Base-by-base conservation (phyloP, 2,888 invertebrate species). In the Coleophora flavipennella region DNA sequence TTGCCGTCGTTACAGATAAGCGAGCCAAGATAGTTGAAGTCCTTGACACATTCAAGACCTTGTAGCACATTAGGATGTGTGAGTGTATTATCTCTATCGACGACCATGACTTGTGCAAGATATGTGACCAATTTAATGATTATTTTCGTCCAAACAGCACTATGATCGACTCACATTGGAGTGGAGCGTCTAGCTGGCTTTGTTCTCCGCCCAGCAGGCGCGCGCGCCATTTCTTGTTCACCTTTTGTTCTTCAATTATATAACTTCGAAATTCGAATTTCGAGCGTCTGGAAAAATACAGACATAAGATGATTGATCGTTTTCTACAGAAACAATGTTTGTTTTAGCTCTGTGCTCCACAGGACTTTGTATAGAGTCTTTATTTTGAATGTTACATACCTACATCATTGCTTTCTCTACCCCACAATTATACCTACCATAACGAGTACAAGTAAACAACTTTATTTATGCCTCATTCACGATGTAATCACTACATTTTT, bases 231-330 rank as follows among this genome's bases (percentile, higher is more conserved):
- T 73, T 74, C 78, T 78, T 58, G 51, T 52, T 55, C 63, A 61
- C 59, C 72, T 74, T 77, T 80, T 78, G 76, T 79, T 80, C 60
- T 73, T 72, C 69, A 78, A 76, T 80, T 74, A 78, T 71, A 66
- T 76, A 77, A 75, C 70, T 58, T 58, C 55, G 59, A 63, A 75
- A 69, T 58, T 58, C 55, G 59, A 63, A 68, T 65, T 66, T 66
- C 59, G 62, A 63, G 54, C 53, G 56, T 55, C 56, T 49, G 41
- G 48, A 61, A 58, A 70, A 73, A 73, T 74, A 73, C 65, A 44
- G 49, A 48, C 34, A 11, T 48, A 37, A 49, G 61, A 72, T 74
- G 76, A 77, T 69, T 58, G 59, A 73, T 71, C 48, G 67, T 51
- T 47, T 53, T 48, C 59, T 54, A 55, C 51, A 53, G 61, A 62